Conservation (phyloP, 2,797 vertebrate genomes). For the Propithecus deckenii region DNA sequence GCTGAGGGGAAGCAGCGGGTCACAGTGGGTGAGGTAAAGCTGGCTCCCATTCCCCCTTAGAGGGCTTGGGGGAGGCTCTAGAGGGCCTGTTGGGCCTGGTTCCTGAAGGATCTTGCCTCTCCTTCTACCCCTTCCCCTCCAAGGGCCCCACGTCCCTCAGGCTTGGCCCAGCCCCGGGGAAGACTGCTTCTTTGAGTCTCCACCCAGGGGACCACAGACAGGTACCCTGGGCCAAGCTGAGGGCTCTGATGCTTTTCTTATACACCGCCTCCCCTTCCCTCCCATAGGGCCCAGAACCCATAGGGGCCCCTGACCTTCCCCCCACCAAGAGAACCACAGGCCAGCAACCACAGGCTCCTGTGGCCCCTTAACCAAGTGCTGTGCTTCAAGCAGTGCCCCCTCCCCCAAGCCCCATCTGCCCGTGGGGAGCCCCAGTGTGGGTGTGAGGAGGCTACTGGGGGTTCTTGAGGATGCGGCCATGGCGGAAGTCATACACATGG, state of each 20-base stretch:
- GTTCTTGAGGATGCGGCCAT: slow-evolving; percentile 98
- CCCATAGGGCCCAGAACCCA: slow-evolving; percentile 55
- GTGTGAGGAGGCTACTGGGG: slow-evolving; percentile 90
- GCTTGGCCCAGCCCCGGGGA: slow-evolving; percentile 10
- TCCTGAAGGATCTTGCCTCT: slow-evolving; percentile 28
- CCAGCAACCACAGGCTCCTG: slow-evolving; percentile 31
- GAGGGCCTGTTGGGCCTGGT: slow-evolving; percentile 1
- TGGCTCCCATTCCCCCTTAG: slow-evolving; percentile 52
- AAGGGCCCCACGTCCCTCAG: background rate
- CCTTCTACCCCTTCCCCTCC: background rate
- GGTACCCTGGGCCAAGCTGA: slow-evolving; percentile 17
- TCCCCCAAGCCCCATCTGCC: slow-evolving; percentile 55
- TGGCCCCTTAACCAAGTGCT: slow-evolving; percentile 87
- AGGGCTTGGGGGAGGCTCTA: slow-evolving; percentile 16
- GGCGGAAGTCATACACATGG: slow-evolving; percentile 99
- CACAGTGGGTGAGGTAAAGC: slow-evolving; percentile 82
- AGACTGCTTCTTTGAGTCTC: slow-evolving; percentile 56
- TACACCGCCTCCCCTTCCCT: slow-evolving; percentile 60
- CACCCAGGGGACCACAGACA: background rate
- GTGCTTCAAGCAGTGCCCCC: slow-evolving; percentile 86
- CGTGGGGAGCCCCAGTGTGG: slow-evolving; percentile 38
- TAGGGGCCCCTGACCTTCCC: slow-evolving; percentile 37
- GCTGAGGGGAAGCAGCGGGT: slow-evolving; percentile 65
- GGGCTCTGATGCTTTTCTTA: slow-evolving; percentile 32
- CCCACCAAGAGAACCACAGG: slow-evolving; percentile 63